Percentiles rank a stretch among this genome's conserved stretches.
These are phyloP conservation scores for Tiaroga cobitis DNA, from an alignment of 2,797 vertebrate species.

Conservation along the genomic window DNA sequence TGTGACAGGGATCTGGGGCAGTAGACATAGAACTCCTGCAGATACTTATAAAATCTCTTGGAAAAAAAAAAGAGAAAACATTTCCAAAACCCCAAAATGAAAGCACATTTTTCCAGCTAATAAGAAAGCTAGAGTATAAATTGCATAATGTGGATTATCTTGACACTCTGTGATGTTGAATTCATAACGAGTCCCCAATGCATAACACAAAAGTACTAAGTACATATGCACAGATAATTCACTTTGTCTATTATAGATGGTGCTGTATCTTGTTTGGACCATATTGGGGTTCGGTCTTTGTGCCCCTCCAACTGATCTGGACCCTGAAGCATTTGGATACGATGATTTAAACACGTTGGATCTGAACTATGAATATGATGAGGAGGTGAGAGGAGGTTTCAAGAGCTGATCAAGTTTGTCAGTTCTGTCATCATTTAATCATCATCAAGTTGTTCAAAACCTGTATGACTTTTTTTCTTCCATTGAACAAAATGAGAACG, in stretches of 20 bases:
- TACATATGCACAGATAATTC: background rate
- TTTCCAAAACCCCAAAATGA: background rate
- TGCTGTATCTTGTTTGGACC: conserved; percentile 47
- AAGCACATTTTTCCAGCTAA: background rate
- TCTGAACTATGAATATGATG: conserved; percentile 74
- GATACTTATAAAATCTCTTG: background rate
- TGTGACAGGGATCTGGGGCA: conserved; percentile 2
- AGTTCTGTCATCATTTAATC: background rate
- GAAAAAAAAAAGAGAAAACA: background rate
- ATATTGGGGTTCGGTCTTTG: conserved; percentile 52
- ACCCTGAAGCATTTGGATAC: conserved; percentile 58
- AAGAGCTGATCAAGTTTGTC: background rate
- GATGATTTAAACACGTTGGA: conserved; percentile 69
- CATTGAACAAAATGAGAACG: background rate
- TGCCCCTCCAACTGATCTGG: conserved; percentile 54
- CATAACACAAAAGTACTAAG: background rate
- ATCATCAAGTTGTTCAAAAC: background rate
- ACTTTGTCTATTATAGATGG: conserved; percentile 56
- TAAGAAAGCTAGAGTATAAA: background rate
- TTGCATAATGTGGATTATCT: background rate
- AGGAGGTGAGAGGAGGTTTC: conserved; percentile 68
- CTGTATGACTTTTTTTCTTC: background rate
- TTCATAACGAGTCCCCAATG: background rate
- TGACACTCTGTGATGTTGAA: background rate
- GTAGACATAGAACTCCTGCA: background rate